A percentile compares a stretch with the other conserved stretches of the same genome.
Evolutionary conservation across 2,113 vertebrate species (phyloP).

Genomic region (Platanista minor): DNA sequence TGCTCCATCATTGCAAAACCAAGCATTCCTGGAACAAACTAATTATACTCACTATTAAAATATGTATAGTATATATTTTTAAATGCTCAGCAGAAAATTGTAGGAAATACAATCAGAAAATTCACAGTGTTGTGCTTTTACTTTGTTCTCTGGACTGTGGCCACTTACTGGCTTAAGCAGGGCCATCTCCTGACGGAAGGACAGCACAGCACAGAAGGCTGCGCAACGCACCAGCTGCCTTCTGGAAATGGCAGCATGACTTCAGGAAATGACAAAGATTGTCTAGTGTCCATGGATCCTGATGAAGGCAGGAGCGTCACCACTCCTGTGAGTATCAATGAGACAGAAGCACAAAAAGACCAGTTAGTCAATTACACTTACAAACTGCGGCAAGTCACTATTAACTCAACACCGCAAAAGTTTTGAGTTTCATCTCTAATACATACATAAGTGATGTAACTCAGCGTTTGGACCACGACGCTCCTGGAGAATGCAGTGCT

Average conservation of each 20-base stretch:
- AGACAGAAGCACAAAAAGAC: background rate
- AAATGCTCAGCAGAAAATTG: background rate
- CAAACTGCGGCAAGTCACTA: background rate
- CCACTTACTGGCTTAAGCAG: background rate
- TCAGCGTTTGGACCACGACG: background rate
- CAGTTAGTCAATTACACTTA: background rate
- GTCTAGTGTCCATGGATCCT: background rate
- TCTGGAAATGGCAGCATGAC: background rate
- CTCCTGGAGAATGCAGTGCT: background rate
- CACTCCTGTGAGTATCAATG: background rate
- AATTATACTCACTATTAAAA: slow-evolving; percentile 21
- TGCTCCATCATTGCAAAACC: background rate
- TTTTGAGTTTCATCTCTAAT: background rate
- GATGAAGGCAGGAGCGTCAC: background rate
- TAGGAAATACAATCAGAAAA: background rate
- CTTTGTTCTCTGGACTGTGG: background rate
- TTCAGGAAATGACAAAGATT: background rate
- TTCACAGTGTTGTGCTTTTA: background rate
- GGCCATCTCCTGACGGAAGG: background rate
- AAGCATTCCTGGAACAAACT: background rate
- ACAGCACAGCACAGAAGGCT: background rate
- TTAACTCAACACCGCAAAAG: background rate
- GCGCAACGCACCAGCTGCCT: background rate
- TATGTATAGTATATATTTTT: background rate
- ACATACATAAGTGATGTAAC: accelerated